Base-by-base conservation (phyloP, 2,888 invertebrate genomes). In the Archaeoteleia sp. region DNA sequence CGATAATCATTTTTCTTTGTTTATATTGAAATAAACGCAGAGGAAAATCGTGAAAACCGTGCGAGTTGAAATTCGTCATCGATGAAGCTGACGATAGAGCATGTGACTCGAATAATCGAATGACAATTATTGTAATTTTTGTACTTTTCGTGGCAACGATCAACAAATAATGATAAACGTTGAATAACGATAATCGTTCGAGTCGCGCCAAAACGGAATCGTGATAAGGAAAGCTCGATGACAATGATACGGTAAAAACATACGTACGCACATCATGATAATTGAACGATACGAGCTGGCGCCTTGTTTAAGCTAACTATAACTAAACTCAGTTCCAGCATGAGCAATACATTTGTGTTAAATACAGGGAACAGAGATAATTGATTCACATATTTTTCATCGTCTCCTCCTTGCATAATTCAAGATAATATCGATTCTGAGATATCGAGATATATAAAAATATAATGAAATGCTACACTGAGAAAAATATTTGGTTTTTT, bases 181-280 rank as follows among this genome's bases (percentile, higher is more conserved):
- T 55, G 49, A 63, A 43, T 63, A 63, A 63, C 46, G 39, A 40
- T 62, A 62, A 54, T 62, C 57, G 37, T 34, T 51, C 23, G 30
- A 43, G 55, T 49, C 62, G 48, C 55, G 55, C 42, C 49, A 30
- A 57, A 63, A 49, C 49, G 32, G 45, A 51, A 63, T 63, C 63
- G 39, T 32, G 63, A 63, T 63, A 63, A 63, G 51, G 45, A 42
- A 43, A 51, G 49, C 39, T 51, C 57, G 63, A 63, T 63, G 57
- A 63, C 55, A 51, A 60, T 55, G 55, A 63, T 63, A 63, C 14
- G 17, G 23, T 9, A 17, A 32, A 53, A 53, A 25, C 23, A 8
- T 17, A 40, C 25, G 23, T 10, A 29, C 15, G 30, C 27, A 25
- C n/a, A 49, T 42, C 34, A 29, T 13, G 30, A 58, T 43, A 49